Evolutionary conservation across 2,888 invertebrate species (phyloP).

Genomic region (Melinopterus prodromus): DNA sequence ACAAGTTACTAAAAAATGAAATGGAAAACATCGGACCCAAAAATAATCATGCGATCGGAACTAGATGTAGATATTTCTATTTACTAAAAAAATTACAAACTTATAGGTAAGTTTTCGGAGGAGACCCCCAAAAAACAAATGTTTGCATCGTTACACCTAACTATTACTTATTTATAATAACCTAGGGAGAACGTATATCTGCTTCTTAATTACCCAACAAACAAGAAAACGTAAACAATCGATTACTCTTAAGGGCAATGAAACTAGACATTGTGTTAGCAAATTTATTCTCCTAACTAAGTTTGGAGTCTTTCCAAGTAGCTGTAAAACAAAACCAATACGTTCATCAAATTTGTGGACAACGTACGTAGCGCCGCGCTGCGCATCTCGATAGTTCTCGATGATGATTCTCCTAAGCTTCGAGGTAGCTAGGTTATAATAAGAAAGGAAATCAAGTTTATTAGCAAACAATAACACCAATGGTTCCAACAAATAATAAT

Average conservation of each 20-base stretch:
- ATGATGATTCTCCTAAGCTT: not conserved
- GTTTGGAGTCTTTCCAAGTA: not conserved
- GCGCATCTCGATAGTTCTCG: not conserved
- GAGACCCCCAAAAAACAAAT: not conserved
- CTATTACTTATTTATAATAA: not conserved
- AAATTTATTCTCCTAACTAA: not conserved
- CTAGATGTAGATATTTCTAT: constrained; percentile 4
- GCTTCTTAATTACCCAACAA: not conserved
- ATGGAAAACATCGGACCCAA: constrained; percentile 4
- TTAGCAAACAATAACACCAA: not conserved
- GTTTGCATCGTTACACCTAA: not conserved
- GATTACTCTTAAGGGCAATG: not conserved
- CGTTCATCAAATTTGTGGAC: not conserved
- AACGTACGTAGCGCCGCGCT: no score
- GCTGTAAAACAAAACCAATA: not conserved
- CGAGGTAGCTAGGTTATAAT: constrained; percentile 4
- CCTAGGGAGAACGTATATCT: not conserved
- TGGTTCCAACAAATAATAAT: not conserved
- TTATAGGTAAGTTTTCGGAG: not conserved
- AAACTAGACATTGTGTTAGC: not conserved
- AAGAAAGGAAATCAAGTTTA: not conserved
- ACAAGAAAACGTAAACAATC: not conserved
- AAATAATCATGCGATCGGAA: constrained; percentile 4
- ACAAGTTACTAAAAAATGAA: not conserved
- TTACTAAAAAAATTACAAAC: not conserved